Conservation (phyloP, 2,797 vertebrate genomes). For the Urosaurus nigricauda region DNA sequence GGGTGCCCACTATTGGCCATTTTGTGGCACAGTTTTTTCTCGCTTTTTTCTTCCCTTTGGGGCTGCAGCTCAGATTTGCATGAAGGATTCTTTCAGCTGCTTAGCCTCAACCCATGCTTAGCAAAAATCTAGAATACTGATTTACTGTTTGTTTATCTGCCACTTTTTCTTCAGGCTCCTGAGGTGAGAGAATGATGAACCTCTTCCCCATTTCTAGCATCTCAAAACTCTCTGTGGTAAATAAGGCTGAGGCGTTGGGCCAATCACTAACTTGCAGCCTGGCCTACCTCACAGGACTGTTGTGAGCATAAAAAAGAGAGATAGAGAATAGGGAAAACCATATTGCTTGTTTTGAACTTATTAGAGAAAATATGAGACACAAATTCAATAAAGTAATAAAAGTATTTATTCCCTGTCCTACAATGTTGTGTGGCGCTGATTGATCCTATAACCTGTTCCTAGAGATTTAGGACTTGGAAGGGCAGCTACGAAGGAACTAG, state of each 20-base stretch:
- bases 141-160: background rate
- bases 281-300: too few species aligned
- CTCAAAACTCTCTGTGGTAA: background rate
- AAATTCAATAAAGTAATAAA: too few species aligned
- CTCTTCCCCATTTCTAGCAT: background rate
- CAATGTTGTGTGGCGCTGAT: too few species aligned
- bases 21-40: background rate
- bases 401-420: too few species aligned
- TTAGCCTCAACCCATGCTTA: background rate
- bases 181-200: background rate
- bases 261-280: background rate
- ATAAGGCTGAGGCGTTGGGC: background rate
- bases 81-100: background rate
- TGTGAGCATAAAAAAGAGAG: background rate
- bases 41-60: background rate
- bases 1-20: background rate
- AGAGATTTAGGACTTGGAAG: too few species aligned
- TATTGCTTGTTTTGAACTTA: too few species aligned
- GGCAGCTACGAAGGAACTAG: too few species aligned
- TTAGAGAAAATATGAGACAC: too few species aligned
- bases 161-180: background rate
- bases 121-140: background rate
- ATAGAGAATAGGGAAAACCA: background rate
- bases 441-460: too few species aligned
- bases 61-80: background rate